A percentile compares a stretch with the other conserved stretches of the same genome.
Evolutionary conservation across 37 sponge, comb jelly and placozoan genomes (phyloP).

Genomic region (Halisarca cf. caerulea): DNA sequence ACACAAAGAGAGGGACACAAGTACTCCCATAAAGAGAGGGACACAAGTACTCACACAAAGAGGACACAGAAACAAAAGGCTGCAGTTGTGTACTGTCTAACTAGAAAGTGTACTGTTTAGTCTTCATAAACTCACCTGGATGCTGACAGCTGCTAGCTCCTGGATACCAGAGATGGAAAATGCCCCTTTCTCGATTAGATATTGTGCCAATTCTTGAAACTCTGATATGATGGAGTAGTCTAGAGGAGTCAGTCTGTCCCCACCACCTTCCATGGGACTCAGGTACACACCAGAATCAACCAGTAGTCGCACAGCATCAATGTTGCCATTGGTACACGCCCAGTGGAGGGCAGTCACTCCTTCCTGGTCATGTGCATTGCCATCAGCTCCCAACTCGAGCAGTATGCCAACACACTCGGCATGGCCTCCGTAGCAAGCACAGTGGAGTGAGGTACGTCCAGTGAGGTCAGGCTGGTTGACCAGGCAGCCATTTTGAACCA

Average conservation of each 20-base stretch:
- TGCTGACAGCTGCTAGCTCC: constrained; percentile 78
- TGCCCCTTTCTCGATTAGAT: constrained; percentile 80
- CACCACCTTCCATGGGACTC: constrained; percentile 73
- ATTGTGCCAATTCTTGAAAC: constrained; percentile 80
- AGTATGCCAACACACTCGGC: constrained; percentile 60
- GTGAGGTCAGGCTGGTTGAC: constrained; percentile 51
- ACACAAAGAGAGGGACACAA: too few species aligned
- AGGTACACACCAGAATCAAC: constrained; percentile 66
- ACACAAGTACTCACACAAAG: too few species aligned
- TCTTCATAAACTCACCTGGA: constrained; percentile 39
- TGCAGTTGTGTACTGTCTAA: too few species aligned
- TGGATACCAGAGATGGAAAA: constrained; percentile 83
- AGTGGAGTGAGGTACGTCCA: constrained; percentile 78
- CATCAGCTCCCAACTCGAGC: constrained; percentile 53
- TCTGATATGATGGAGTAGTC: constrained; percentile 89
- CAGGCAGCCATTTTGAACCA: constrained; percentile 55
- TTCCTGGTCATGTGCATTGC: constrained; percentile 67
- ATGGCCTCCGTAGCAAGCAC: constrained; percentile 82
- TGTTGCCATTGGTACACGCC: constrained; percentile 75
- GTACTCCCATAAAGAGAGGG: too few species aligned
- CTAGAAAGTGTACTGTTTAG: too few species aligned
- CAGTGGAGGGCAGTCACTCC: constrained; percentile 90
- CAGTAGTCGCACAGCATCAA: constrained; percentile 57
- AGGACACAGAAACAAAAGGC: too few species aligned
- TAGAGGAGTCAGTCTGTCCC: constrained; percentile 79